Percentiles rank a stretch among this genome's conserved stretches.
These are phyloP conservation scores for Rhynchotus rufescens DNA, from an alignment of 2,797 vertebrate species.

Conservation along the genomic window DNA sequence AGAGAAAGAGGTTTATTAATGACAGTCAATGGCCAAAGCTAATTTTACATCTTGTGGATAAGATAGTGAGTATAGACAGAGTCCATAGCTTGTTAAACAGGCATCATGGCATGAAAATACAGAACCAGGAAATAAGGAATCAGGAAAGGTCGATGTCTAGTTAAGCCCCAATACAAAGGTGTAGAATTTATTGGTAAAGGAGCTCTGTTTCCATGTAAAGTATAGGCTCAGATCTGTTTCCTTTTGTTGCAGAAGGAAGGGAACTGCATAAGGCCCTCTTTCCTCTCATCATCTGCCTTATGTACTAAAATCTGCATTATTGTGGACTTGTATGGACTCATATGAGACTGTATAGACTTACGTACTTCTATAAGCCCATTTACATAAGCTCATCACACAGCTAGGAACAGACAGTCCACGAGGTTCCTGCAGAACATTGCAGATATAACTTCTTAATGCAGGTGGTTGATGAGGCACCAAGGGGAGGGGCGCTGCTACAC, in stretches of 20 bases:
- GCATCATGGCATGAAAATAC: not conserved
- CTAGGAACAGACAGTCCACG: no score
- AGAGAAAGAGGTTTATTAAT: not conserved
- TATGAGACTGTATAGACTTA: not conserved
- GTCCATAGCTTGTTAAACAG: not conserved
- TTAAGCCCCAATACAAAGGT: not conserved
- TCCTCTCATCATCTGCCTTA: not conserved
- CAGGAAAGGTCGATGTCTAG: not conserved
- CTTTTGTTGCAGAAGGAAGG: not conserved
- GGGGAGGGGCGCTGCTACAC: no score
- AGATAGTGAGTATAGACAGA: not conserved
- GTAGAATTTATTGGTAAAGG: not conserved
- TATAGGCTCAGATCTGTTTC: accelerated
- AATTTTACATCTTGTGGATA: not conserved
- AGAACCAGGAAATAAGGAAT: not conserved
- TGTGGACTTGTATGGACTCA: not conserved
- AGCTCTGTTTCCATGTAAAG: not conserved
- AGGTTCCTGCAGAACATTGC: no score
- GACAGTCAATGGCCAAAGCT: not conserved
- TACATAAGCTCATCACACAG: no score
- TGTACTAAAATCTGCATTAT: not conserved
- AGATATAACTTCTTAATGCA: no score
- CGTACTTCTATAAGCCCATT: not conserved
- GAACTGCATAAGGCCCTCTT: not conserved
- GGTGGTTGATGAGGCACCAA: no score